Base-by-base conservation (phyloP, 2,113 vertebrate genomes). In the Engystomops pustulosus region DNA sequence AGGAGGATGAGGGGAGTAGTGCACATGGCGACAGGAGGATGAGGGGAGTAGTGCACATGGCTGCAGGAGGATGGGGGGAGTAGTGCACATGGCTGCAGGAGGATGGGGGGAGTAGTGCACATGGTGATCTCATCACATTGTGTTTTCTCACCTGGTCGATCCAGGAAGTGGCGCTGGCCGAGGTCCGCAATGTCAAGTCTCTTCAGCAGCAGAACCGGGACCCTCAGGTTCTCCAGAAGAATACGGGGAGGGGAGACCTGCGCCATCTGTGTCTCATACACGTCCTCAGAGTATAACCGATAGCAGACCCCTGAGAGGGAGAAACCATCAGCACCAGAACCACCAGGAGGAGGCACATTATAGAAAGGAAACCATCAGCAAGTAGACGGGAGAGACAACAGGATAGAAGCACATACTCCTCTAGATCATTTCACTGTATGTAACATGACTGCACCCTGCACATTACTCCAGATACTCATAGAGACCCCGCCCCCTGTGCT, bases 151-250 rank as follows among this genome's bases (percentile, higher is more conserved):
- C 96, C 95, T 83, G 95, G 96, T 25, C 90, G 87, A 88, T 97
- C 95, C 0, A 97, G 92, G 85, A 96, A 97, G 89, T 94, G 93
- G 3, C 95, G 96, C 85, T 95, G 93, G 44, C 95, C 95, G 88
- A 96, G 95, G 86, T 95, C 94, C 0, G 94, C 95, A 0, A 97
- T 96, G 90, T 96, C 94, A 85, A 94, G 92, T 55, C 95, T 92
- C 88, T 95, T 96, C 6, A 96, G 93, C 62, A 96, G 90, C 80
- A 97, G 91, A 2, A 97, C 91, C 3, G 95, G 87, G 14, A 93
- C 89, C 85, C 94, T 96, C 79, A 99, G 94, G 88, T 98, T 96
- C 80, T 96, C 95, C 89, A 98, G 96, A 0, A 92, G 87, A 34
- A 99, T 93, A 0, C 94, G 93, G 0, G 97, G 94, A 0, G 90